Conservation (phyloP, 2,888 invertebrate species). For the Xanthia icteritia region DNA sequence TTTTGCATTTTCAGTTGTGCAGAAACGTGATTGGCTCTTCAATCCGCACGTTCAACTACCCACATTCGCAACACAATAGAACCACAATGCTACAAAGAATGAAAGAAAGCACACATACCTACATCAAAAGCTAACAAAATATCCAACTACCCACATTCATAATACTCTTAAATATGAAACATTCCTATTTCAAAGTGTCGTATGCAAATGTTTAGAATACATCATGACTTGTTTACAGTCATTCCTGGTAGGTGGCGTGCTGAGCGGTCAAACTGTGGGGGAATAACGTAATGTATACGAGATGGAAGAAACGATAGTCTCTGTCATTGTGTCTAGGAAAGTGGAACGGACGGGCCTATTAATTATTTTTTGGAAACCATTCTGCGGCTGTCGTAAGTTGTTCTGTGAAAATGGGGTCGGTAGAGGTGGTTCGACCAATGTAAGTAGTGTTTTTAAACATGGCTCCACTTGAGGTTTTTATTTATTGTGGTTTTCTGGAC, state of each 20-base stretch:
- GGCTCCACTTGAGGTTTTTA: neutral
- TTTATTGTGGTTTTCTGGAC: neutral
- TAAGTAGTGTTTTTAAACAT: neutral
- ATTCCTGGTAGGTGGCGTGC: slow-evolving; percentile 46
- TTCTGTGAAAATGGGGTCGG: slow-evolving; percentile 1
- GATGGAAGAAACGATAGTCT: slow-evolving; percentile 36
- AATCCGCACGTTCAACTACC: neutral
- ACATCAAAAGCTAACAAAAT: neutral
- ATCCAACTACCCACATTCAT: slow-evolving; percentile 9
- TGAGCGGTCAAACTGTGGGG: neutral
- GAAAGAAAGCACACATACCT: neutral
- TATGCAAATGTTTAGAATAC: slow-evolving; percentile 55
- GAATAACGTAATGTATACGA: slow-evolving; percentile 33
- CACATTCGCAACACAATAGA: neutral
- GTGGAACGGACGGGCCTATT: slow-evolving; percentile 18
- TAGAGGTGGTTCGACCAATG: neutral
- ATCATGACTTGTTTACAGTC: slow-evolving; percentile 49
- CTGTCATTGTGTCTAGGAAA: slow-evolving; percentile 31
- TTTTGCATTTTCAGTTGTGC: neutral
- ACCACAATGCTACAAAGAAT: neutral
- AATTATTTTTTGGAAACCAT: slow-evolving; percentile 19
- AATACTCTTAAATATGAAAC: slow-evolving; percentile 17
- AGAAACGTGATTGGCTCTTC: neutral
- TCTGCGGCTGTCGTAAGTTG: neutral
- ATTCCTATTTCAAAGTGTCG: slow-evolving; percentile 30